Evolutionary conservation across 2,797 vertebrate genomes (phyloP).

Genomic region (Macrochelys suwanniensis): DNA sequence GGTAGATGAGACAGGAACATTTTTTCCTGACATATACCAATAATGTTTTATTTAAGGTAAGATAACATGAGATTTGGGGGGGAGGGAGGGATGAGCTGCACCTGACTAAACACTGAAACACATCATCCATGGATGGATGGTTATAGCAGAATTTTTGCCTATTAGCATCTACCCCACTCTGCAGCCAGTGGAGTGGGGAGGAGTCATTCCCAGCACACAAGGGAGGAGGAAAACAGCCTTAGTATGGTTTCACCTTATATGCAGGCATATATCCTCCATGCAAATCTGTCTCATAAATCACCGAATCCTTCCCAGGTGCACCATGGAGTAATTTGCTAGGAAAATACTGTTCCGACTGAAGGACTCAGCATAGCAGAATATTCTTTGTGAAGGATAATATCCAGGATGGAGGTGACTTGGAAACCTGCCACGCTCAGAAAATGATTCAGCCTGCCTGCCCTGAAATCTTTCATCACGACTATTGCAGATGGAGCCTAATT

Average conservation of each 20-base stretch:
- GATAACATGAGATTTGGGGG: slow-evolving; percentile 33
- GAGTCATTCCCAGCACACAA: background rate
- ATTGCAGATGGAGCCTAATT: slow-evolving; percentile 35
- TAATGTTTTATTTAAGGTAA: slow-evolving; percentile 38
- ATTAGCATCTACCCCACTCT: background rate
- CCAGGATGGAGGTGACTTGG: slow-evolving; percentile 4
- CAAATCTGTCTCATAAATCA: slow-evolving; percentile 53
- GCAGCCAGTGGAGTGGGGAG: background rate
- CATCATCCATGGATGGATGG: background rate
- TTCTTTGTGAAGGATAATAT: slow-evolving; percentile 27
- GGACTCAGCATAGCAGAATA: background rate
- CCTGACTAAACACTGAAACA: slow-evolving; percentile 61
- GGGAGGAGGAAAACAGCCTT: background rate
- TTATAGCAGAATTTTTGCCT: background rate
- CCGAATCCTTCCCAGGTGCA: slow-evolving; percentile 43
- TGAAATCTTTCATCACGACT: slow-evolving; percentile 50
- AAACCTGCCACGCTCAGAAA: slow-evolving; percentile 53
- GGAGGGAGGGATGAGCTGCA: slow-evolving; percentile 30
- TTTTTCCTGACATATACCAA: slow-evolving; percentile 24
- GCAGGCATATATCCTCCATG: slow-evolving; percentile 1
- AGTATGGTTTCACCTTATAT: background rate
- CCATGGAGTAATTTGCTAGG: background rate
- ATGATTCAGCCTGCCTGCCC: slow-evolving; percentile 35
- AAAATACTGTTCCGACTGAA: slow-evolving; percentile 19
- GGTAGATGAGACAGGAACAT: slow-evolving; percentile 7